Percentiles rank a stretch among this genome's conserved stretches.
These are phyloP conservation scores for Acanthosepion lycidas DNA, from an alignment of 2,888 invertebrate species.

Conservation along the genomic window DNA sequence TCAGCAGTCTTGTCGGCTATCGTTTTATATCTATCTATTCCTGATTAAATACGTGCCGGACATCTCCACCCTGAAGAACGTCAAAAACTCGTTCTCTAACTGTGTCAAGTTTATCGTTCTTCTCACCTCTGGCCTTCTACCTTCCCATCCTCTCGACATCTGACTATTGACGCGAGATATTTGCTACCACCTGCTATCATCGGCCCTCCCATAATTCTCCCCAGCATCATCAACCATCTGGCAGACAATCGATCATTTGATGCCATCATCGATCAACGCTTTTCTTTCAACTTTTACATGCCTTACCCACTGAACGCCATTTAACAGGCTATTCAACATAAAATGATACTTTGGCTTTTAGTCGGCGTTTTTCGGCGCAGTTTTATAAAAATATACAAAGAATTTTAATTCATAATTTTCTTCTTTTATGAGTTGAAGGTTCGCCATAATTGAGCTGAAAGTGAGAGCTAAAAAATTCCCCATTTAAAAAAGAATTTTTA, in stretches of 20 bases:
- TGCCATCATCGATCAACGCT: not conserved
- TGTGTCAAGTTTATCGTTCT: not conserved
- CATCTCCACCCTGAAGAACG: not conserved
- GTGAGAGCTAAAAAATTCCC: too few relatives aligned
- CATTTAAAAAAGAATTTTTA: too few relatives aligned
- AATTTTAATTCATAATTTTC: too few relatives aligned
- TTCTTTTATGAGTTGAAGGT: too few relatives aligned
- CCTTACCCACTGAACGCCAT: not conserved
- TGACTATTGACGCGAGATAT: not conserved
- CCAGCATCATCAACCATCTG: not conserved
- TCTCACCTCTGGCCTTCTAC: not conserved
- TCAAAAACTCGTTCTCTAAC: not conserved
- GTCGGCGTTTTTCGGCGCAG: too few relatives aligned
- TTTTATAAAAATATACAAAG: too few relatives aligned
- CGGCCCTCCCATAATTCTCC: not conserved
- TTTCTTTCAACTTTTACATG: not conserved
- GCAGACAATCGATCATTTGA: not conserved
- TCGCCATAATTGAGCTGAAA: too few relatives aligned
- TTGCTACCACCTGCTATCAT: not conserved
- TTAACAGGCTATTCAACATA: not conserved
- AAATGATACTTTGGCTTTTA: too few relatives aligned
- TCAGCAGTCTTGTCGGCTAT: not conserved
- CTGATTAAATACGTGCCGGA: not conserved
- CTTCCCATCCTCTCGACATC: not conserved
- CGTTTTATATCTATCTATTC: too few relatives aligned